Conservation (phyloP, 2,113 vertebrate species). For the Parus major region DNA sequence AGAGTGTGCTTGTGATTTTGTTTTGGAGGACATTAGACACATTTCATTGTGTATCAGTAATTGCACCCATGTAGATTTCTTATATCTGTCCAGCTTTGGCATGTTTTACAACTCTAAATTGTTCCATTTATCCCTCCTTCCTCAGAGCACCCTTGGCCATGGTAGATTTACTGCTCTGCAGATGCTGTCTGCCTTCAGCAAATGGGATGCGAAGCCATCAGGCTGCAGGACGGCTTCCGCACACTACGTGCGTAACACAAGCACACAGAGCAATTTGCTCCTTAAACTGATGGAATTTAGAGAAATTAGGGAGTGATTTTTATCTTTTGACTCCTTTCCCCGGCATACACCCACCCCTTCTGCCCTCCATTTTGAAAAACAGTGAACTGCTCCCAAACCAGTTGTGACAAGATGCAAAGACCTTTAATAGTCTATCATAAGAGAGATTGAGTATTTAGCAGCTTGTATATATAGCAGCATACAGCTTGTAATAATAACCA, state of each 20-base stretch:
- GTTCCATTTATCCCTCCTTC: not conserved
- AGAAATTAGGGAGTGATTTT: not conserved
- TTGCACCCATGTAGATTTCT: not conserved
- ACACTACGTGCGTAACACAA: fast-evolving
- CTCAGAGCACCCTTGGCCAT: not conserved
- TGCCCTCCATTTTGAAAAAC: not conserved
- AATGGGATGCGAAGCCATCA: not conserved
- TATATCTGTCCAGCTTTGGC: not conserved
- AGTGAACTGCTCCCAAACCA: not conserved
- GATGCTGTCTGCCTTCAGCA: not conserved
- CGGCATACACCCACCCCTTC: not conserved
- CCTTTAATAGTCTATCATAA: not conserved
- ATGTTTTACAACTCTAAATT: not conserved
- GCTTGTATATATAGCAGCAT: not conserved
- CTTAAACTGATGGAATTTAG: not conserved
- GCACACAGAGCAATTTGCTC: not conserved
- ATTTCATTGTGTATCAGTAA: not conserved
- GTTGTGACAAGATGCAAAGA: not conserved
- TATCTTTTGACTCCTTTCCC: not conserved
- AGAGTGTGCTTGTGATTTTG: fast-evolving
- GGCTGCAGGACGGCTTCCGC: not conserved
- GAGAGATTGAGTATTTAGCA: not conserved
- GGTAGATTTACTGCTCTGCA: not conserved
- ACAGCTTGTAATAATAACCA: not conserved
- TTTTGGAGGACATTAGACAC: not conserved